Conservation (phyloP, 2,113 vertebrate genomes). For the Dermatemys mawii region DNA sequence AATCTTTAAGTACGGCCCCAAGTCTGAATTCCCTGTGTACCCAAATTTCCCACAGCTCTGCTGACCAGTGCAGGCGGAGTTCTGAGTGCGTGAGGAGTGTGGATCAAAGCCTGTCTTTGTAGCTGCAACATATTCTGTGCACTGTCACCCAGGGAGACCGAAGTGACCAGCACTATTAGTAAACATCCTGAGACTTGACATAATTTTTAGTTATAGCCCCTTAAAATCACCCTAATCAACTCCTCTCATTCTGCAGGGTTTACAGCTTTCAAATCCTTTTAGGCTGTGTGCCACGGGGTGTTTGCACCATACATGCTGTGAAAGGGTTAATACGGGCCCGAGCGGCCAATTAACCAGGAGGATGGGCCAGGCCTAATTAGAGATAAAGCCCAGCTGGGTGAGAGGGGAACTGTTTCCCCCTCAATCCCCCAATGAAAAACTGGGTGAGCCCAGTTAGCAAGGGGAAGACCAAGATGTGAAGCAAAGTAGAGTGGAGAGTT, state of each 20-base stretch:
- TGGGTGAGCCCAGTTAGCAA: not conserved
- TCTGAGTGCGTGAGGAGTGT: too few relatives aligned
- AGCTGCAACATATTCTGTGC: accelerated
- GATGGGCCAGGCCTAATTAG: not conserved
- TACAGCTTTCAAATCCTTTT: not conserved
- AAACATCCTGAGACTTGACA: not conserved
- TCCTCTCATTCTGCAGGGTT: accelerated
- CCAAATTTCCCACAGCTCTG: accelerated
- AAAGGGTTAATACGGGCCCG: not conserved
- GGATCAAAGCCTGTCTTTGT: not conserved
- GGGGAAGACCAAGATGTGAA: not conserved
- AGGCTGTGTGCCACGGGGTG: not conserved
- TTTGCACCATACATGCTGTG: not conserved
- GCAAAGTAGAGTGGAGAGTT: not conserved
- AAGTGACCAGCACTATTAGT: not conserved
- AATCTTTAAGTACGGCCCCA: not conserved
- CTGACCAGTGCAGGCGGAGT: not conserved
- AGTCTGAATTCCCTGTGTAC: not conserved
- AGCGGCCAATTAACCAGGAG: not conserved
- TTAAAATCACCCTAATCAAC: not conserved
- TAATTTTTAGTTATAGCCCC: not conserved
- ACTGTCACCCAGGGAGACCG: not conserved
- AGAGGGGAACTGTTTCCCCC: not conserved
- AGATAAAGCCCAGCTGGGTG: not conserved
- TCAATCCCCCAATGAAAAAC: not conserved